Evolutionary conservation across 2,113 vertebrate species (phyloP).

Genomic region (Syngnathoides biaculeatus): DNA sequence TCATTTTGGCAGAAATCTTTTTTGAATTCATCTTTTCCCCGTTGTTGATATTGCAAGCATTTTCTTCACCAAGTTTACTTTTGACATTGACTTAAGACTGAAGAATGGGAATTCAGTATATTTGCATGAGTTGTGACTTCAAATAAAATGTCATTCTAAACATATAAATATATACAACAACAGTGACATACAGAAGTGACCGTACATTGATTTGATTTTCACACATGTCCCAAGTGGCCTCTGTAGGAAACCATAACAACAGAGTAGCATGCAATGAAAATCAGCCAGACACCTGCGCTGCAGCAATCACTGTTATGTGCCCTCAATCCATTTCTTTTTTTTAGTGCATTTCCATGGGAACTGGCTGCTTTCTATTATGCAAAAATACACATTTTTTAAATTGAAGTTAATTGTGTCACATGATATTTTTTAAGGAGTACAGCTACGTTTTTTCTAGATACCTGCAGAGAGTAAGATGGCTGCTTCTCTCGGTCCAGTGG

Average conservation of each 20-base stretch:
- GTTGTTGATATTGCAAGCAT: no score
- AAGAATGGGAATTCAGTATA: no score
- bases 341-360: background rate
- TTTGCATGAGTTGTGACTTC: background rate
- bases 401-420: background rate
- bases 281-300: background rate
- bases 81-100: no score
- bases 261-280: background rate
- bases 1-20: no score
- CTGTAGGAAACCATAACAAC: background rate
- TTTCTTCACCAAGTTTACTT: no score
- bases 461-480: constrained; percentile 77
- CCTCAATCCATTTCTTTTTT: background rate
- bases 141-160: background rate
- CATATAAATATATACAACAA: background rate
- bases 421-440: background rate
- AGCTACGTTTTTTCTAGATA: constrained; percentile 31
- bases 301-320: background rate
- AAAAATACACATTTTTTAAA: background rate
- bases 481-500: constrained; percentile 82
- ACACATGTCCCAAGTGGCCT: background rate
- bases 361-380: background rate
- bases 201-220: background rate
- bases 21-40: no score
- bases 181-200: background rate